phyloP scores from a whole-genome alignment of 2,888 invertebrate genomes.

The Osmoderma eremita region DNA sequence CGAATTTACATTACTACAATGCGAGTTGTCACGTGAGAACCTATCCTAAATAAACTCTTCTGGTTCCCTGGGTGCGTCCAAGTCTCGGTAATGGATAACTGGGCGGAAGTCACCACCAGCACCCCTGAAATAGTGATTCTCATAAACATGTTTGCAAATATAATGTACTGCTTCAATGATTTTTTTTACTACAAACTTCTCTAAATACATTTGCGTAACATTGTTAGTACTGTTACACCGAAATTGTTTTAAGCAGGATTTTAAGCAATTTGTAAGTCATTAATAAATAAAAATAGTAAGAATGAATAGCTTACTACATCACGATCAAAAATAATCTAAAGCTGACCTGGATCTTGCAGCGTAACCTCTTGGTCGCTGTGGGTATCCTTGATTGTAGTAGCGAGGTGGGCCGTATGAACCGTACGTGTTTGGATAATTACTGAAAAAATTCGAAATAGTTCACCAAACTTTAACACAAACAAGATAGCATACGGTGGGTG shows the following conservation, averaged over 20 bases:
- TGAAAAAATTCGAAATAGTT: conserved; percentile 47
- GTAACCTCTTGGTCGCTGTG: conserved; percentile 58
- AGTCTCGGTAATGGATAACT: conserved; percentile 91
- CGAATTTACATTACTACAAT: conserved; percentile 36
- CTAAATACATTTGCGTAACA: not conserved
- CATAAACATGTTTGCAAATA: not conserved
- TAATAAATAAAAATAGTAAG: conserved; percentile 6
- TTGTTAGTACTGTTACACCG: too few species aligned
- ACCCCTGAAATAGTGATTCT: conserved; percentile 72
- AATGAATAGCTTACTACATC: conserved; percentile 35
- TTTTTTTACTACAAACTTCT: not conserved
- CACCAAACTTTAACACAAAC: conserved; percentile 6
- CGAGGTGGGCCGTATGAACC: conserved; percentile 64
- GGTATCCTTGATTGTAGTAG: conserved; percentile 64
- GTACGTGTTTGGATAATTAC: conserved; percentile 60
- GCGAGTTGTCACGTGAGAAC: not conserved
- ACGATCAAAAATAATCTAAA: conserved; percentile 37
- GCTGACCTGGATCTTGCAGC: conserved; percentile 57
- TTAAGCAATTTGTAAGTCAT: too few species aligned
- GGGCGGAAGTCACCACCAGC: conserved; percentile 84
- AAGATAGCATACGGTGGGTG: conserved; percentile 62
- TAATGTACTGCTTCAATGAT: not conserved
- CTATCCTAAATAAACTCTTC: conserved; percentile 80
- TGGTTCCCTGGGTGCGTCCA: conserved; percentile 92
- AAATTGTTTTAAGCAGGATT: not conserved